Evolutionary conservation across 2,113 vertebrate species (phyloP).

Genomic region (Pyrgilauda ruficollis): DNA sequence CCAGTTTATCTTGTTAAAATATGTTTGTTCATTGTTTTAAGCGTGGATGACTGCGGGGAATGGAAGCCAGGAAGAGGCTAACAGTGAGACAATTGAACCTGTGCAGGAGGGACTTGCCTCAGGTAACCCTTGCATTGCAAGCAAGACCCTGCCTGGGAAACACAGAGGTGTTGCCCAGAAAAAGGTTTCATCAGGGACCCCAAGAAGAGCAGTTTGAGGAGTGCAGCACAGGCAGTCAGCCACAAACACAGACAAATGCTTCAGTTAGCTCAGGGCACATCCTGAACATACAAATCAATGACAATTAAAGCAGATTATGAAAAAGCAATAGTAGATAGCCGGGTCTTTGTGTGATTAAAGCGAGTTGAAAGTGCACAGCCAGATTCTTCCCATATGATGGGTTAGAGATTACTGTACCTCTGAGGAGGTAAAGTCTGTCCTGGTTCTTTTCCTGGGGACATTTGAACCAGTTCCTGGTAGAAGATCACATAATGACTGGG

Average conservation of each 20-base stretch:
- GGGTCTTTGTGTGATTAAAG: constrained; percentile 61
- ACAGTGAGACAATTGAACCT: neutral
- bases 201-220: neutral
- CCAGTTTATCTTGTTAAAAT: constrained; percentile 40
- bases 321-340: constrained; percentile 61
- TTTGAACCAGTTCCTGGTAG: neutral
- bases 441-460: neutral
- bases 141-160: neutral
- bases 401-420: neutral
- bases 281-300: constrained; percentile 54
- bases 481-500: neutral
- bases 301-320: constrained; percentile 70
- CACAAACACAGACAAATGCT: neutral
- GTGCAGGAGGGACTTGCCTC: neutral
- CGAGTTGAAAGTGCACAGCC: neutral
- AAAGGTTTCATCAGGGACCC: neutral
- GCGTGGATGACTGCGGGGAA: neutral
- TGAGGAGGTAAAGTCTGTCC: neutral
- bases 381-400: neutral
- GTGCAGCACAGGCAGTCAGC: neutral
- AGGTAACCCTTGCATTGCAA: neutral
- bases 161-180: neutral
- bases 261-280: neutral
- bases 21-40: neutral
- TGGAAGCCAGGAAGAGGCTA: neutral